Base-by-base conservation (phyloP, 2,888 invertebrate genomes). In the Limnephilus lunatus region DNA sequence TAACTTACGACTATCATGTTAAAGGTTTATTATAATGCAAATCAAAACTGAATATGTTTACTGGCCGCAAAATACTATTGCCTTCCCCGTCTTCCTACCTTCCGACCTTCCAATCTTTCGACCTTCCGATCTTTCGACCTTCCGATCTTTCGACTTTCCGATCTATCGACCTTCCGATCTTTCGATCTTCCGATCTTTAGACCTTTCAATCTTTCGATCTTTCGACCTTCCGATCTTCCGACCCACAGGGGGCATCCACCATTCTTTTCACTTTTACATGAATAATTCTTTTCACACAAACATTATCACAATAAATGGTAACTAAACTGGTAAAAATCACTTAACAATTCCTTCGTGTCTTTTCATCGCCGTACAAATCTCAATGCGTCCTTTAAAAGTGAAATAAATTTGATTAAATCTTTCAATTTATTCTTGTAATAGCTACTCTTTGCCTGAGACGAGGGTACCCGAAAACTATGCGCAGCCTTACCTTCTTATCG, bases 1-100 rank as follows among this genome's bases (percentile, higher is more conserved):
- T 89, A 89, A 25, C 88, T 89, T 89, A 89, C 31, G n/a, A 89
- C 32, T 89, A 89, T 31, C 25, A 80, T 89, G 44, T 89, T 80
- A 80, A 89, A 88, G 30, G 87, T 87, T 85, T 85, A 19, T 35
- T 87, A 44, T 68, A 53, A 86, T 86, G 86, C n/a, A 48, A 48
- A 48, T 87, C 48, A 31, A 87, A 44, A 53, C n/a, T 68, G 44
- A 44, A 86, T 48, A 48, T 39, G 30, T 44, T 87, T 87, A 87
- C 87, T 87, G 87, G 87, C 87, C 87, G 87, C 5, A 32, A 87
- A 87, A 87, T 53, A 87, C 53, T 53, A 31, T 87, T 87, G 53
- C 87, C 31, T 7, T 35, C 32, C 25, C 31, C 5, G 15, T 15
- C 19, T 19, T 4, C 53, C 19, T 15, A 53, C 7, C 19, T 53